Evolutionary conservation across 2,888 invertebrate genomes (phyloP).

Genomic region (Cyrtodaria siliqua): DNA sequence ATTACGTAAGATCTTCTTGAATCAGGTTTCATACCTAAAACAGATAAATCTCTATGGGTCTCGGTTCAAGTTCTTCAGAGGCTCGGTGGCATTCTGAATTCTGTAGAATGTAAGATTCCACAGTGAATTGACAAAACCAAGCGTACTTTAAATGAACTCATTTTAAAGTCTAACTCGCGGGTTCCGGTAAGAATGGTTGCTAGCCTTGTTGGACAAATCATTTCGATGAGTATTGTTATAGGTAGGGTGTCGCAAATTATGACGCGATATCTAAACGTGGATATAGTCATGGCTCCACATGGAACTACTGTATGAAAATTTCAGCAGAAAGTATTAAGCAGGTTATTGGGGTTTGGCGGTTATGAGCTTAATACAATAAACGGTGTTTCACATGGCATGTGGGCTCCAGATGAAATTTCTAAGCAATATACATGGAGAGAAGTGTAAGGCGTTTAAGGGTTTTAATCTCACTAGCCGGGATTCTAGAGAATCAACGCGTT

Average conservation of each 20-base stretch:
- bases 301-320: neutral
- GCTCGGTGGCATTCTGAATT: constrained; percentile 33
- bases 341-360: constrained; percentile 8
- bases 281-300: constrained; percentile 1
- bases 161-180: no score
- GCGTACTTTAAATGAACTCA: no score
- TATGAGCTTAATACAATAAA: constrained; percentile 17
- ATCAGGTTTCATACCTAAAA: no score
- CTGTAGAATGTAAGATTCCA: no score
- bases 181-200: no score
- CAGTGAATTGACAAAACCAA: no score
- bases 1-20: no score
- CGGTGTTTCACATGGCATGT: no score
- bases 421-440: constrained; percentile 36
- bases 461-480: neutral
- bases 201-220: constrained; percentile 16
- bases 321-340: constrained; percentile 9
- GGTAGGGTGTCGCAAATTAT: neutral
- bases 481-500: neutral
- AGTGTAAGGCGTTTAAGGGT: constrained; percentile 10
- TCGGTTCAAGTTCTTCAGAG: constrained; percentile 30
- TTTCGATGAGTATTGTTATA: constrained; percentile 16
- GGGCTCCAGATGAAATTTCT: constrained; percentile 5
- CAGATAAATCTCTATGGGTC: no score
- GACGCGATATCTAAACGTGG: no score